These are phyloP conservation scores for Myioborus miniatus DNA, from an alignment of 2,797 vertebrate genomes.

Conservation along the genomic window DNA sequence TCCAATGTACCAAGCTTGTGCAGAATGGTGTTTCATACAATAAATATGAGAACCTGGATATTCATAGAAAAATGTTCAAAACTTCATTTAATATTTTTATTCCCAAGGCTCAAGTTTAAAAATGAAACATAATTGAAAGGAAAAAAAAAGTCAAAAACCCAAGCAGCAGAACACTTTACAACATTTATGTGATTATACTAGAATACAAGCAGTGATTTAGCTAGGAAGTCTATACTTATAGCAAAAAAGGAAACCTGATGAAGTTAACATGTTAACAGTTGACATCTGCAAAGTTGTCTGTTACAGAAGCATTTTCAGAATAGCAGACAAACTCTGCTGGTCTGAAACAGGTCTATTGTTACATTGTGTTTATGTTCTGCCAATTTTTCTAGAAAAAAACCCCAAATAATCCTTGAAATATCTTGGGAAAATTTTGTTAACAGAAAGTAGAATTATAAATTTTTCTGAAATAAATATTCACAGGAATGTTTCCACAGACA, in stretches of 20 bases:
- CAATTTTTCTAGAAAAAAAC: background rate
- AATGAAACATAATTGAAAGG: background rate
- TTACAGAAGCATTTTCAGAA: background rate
- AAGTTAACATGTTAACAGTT: background rate
- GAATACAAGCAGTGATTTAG: background rate
- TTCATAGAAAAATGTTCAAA: background rate
- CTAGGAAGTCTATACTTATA: background rate
- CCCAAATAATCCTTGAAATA: background rate
- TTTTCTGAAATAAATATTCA: background rate
- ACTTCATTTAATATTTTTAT: background rate
- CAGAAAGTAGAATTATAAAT: background rate
- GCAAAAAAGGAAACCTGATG: background rate
- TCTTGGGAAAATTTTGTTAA: background rate
- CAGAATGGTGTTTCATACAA: background rate
- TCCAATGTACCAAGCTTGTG: background rate
- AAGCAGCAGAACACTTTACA: background rate
- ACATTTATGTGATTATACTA: background rate
- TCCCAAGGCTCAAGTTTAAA: background rate
- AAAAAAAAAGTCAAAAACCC: background rate
- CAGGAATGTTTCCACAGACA: background rate
- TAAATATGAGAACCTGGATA: background rate
- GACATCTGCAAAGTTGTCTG: background rate
- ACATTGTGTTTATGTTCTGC: background rate
- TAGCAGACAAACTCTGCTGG: background rate
- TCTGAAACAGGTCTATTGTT: background rate